A percentile compares a stretch with the other conserved stretches of the same genome.
phyloP scores from a whole-genome alignment of 2,797 vertebrate species.

The Synanceia verrucosa region DNA sequence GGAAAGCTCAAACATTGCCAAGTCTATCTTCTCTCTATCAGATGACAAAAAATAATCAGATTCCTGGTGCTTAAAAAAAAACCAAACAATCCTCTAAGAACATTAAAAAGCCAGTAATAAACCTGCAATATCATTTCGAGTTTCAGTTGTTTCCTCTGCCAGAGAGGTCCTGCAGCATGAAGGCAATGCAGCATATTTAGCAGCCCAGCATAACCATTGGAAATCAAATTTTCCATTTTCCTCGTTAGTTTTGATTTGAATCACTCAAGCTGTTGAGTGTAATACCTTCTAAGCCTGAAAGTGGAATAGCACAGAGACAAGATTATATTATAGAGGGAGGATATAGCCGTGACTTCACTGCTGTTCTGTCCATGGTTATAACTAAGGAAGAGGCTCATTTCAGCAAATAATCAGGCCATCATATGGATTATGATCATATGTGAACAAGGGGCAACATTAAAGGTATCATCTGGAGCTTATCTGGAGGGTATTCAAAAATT shows the following conservation, averaged over 20 bases:
- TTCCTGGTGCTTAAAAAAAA: neutral
- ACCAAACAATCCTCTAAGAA: neutral
- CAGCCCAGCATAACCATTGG: neutral
- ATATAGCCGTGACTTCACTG: constrained; percentile 44
- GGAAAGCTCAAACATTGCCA: neutral
- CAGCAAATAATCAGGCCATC: constrained; percentile 28
- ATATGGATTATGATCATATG: constrained; percentile 62
- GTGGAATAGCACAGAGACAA: neutral
- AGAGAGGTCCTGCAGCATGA: neutral
- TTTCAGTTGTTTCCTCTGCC: neutral
- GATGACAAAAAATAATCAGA: neutral
- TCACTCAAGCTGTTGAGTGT: constrained; percentile 24
- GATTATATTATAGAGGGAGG: constrained; percentile 27
- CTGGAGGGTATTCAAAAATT: neutral
- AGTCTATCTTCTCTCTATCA: neutral
- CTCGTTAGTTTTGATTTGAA: constrained; percentile 31
- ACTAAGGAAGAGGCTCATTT: constrained; percentile 42
- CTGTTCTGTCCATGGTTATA: constrained; percentile 34
- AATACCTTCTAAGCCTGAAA: constrained; percentile 8
- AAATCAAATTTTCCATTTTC: constrained; percentile 47
- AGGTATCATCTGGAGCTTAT: constrained; percentile 6
- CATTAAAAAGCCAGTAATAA: neutral
- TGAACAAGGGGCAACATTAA: constrained; percentile 7
- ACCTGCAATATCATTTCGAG: neutral
- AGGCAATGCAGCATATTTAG: constrained; percentile 23